Base-by-base conservation (phyloP, 2,113 vertebrate genomes). In the Cettia cetti region DNA sequence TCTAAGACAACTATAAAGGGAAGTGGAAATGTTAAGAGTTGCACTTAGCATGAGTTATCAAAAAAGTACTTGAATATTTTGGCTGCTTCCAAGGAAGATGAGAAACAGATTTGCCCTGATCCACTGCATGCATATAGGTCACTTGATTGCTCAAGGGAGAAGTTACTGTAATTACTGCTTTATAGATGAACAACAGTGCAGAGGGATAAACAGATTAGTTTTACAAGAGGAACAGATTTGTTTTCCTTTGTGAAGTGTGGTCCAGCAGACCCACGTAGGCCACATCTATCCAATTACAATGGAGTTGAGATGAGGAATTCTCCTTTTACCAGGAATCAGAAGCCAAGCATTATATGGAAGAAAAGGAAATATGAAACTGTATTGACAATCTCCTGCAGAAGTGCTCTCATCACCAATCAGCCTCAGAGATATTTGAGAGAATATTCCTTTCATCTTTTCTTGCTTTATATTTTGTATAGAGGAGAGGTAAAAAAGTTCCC, bases 61-160 rank as follows among this genome's bases (percentile, higher is more conserved):
- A 42, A 82, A 47, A 81, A 64, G 23, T 44, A 76, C 68, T 72
- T 76, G 70, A 61, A 35, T 91, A 53, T 86, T 91, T 77, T 88
- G 42, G 6, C 77, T 76, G 50, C 37, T 74, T 97, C 47, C 53
- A 81, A 59, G 57, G 28, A 14, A 82, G 60, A 92, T 70, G 80
- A 82, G 86, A 82, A 95, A 88, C 59, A 92, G 75, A 91, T 91
- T 82, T 95, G 63, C 59, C 50, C 45, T 65, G 59, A 87, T 61
- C 50, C 47, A n/a, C n/a, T 77, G 44, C 52, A 56, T 59, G 14
- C 18, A 1, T 72, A 68, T 69, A 0, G 0, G 74, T 82, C 82
- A 61, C 26, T 92, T 68, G 63, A 61, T 69, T 90, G 39, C 71
- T 95, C 68, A 85, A 61, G 79, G 85, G 88, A 82, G 78, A 95